phyloP scores from a whole-genome alignment of 2,113 vertebrate genomes.

The Xerus inauris region DNA sequence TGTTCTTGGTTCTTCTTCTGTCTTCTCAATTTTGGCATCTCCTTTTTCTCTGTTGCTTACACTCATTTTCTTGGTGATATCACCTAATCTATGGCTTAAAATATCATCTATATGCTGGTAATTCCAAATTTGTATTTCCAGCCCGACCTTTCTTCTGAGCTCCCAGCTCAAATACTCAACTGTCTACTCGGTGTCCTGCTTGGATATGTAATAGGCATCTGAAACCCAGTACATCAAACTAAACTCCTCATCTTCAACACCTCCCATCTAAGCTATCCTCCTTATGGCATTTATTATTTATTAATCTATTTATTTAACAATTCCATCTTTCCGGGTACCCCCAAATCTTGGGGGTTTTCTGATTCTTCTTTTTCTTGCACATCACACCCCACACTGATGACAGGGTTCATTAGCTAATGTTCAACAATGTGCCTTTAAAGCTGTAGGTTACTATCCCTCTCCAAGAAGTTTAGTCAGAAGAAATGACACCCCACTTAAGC shows the following conservation, averaged over 20 bases:
- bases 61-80: background rate
- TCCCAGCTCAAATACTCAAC: background rate
- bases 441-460: background rate
- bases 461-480: background rate
- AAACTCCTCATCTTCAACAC: background rate
- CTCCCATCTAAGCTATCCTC: background rate
- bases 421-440: background rate
- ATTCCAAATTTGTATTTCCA: constrained; percentile 11
- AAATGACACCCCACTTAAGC: background rate
- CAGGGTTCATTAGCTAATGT: background rate
- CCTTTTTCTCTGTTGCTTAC: background rate
- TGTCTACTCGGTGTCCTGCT: background rate
- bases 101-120: background rate
- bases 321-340: background rate
- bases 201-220: background rate
- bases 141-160: background rate
- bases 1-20: background rate
- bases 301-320: too few species aligned
- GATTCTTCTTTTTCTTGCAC: constrained; percentile 2
- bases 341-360: background rate
- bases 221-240: background rate
- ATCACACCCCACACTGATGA: background rate
- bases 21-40: background rate
- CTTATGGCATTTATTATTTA: background rate
- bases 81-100: background rate